Evolutionary conservation across 2,113 vertebrate species (phyloP).

Genomic region (Chaetorhynchus papuensis): DNA sequence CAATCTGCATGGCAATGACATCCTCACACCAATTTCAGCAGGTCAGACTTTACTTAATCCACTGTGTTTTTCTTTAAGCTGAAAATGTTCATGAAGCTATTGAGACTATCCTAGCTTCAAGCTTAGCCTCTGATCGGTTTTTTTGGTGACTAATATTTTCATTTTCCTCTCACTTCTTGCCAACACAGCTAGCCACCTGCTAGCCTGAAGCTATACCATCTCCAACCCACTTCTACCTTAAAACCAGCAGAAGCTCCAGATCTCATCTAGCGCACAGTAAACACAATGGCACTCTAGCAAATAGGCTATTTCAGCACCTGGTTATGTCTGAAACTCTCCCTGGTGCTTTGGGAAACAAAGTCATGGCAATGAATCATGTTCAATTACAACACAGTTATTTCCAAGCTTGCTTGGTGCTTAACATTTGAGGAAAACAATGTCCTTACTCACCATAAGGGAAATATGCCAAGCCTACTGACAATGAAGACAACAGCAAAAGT

Average conservation of each 20-base stretch:
- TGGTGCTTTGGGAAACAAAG: not conserved
- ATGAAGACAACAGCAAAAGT: slow-evolving; percentile 94
- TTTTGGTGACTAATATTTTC: not conserved
- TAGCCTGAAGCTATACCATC: not conserved
- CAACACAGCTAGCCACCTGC: not conserved
- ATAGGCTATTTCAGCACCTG: not conserved
- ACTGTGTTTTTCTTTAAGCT: not conserved
- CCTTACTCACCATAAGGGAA: slow-evolving; percentile 90
- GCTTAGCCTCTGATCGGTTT: not conserved
- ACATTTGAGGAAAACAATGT: not conserved
- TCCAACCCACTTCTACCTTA: not conserved
- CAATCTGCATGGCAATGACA: not conserved
- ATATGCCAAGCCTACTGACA: slow-evolving; percentile 89
- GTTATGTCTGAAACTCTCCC: not conserved
- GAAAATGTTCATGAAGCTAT: not conserved
- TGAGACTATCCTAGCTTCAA: not conserved
- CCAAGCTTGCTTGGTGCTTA: not conserved
- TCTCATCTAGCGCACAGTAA: not conserved
- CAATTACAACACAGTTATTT: not conserved
- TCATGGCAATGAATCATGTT: not conserved
- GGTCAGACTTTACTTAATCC: not conserved
- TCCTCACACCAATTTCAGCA: not conserved
- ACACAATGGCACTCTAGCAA: not conserved
- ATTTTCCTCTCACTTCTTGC: not conserved
- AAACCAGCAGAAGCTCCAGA: not conserved